Evolutionary conservation across 2,888 invertebrate genomes (phyloP), one percentile per base, ranked within the genome.

Genomic region (Melipona beecheii): DNA sequence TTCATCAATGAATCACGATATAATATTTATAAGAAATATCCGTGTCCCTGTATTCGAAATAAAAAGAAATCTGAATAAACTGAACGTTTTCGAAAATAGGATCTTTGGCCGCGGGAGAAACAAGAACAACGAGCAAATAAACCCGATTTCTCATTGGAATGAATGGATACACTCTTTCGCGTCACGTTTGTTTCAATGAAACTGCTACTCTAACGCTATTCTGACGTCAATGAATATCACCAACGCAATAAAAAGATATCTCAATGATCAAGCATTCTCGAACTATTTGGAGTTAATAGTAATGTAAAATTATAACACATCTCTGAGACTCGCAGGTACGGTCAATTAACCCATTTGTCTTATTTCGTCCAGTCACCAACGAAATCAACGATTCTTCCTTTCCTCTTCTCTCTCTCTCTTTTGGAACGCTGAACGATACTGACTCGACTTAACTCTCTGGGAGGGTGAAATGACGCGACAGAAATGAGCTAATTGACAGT

Each of bases 401-500:
- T 9, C 43, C 0, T 43, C 9, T 43, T 43, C 9, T 43, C 9
- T 43, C 9, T 43, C 9, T 43, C 43, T 43, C 43, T n/a, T n/a
- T 24, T n/a, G 50, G 13, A 6, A 0, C 21, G 2, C 19, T 49
- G 49, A n/a, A 66, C 36, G n/a, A 36, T 36, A 17, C 15, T 65
- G n/a, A 36, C 21, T 36, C 21, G 24, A 66, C 3, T 13, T 11
- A 27, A 50, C 13, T 13, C 6, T 68, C 9, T 49, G 19, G 5
- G 6, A 69, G 27, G 0, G 15, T 52, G 31, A 52, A 27, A 52
- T 13, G 15, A 52, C 31, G 36, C 36, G 21, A 70, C 64, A 78
- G 73, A 62, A 89, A 87, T 84, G 86, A 82, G 87, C 75, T 86
- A 84, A 87, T 84, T 84, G 83, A 89, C 79, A 31, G 62, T 71